phyloP scores from a whole-genome alignment of 2,113 vertebrate genomes.

The Sebastes schlegelii region DNA sequence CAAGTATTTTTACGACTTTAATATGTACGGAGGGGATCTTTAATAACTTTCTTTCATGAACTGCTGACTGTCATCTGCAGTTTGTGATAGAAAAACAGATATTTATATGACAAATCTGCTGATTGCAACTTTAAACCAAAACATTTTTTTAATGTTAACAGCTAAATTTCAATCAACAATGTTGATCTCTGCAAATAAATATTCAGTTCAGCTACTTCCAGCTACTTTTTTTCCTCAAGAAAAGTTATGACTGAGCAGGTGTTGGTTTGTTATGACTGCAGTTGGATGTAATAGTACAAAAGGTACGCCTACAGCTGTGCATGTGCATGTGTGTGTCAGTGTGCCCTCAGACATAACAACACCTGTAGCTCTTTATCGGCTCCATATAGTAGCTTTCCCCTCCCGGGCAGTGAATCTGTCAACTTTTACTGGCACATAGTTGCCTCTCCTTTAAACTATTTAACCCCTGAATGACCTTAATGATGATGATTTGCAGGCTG shows the following conservation, averaged over 20 bases:
- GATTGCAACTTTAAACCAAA: too few relatives aligned
- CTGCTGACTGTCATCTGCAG: neutral
- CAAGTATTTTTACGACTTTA: neutral
- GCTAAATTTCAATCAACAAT: too few relatives aligned
- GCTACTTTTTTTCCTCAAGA: neutral
- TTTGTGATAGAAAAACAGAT: neutral
- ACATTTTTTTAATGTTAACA: too few relatives aligned
- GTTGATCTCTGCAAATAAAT: too few relatives aligned
- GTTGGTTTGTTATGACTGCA: slow-evolving; percentile 12
- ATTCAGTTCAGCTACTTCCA: too few relatives aligned
- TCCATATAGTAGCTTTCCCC: neutral
- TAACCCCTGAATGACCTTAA: neutral
- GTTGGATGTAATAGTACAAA: neutral
- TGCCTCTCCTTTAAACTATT: neutral
- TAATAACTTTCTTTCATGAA: neutral
- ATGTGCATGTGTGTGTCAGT: neutral
- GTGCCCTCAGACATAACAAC: neutral
- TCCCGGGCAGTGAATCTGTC: neutral
- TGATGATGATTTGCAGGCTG: neutral
- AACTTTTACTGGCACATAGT: slow-evolving; percentile 1
- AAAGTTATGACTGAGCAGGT: neutral
- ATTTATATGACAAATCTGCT: too few relatives aligned
- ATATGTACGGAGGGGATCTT: neutral
- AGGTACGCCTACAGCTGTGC: neutral
- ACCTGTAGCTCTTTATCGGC: slow-evolving; percentile 11